Percentiles rank a stretch among this genome's conserved stretches.
phyloP scores from a whole-genome alignment of 2,113 vertebrate genomes.

The Hiodon tergisus region DNA sequence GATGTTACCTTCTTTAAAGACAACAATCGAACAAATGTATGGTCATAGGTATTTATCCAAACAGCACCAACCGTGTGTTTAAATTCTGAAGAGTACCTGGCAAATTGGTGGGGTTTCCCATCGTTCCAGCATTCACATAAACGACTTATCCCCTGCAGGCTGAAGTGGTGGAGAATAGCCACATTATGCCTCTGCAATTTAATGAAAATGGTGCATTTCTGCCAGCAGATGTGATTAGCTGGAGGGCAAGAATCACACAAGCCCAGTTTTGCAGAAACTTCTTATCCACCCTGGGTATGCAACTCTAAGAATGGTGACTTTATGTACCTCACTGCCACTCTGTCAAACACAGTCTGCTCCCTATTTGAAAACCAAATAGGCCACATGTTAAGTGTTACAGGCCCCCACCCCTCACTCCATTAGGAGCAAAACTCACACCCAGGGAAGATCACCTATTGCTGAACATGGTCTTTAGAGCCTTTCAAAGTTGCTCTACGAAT shows the following conservation, averaged over 20 bases:
- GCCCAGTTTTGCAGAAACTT: background rate
- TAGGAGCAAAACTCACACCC: background rate
- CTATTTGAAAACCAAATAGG: conserved; percentile 13
- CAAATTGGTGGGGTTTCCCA: background rate
- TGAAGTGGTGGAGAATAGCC: conserved; percentile 6
- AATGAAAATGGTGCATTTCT: conserved; percentile 5
- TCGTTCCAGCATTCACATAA: background rate
- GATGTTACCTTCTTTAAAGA: no score
- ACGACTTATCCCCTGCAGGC: conserved; percentile 3
- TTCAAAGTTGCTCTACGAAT: background rate
- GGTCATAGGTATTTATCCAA: background rate
- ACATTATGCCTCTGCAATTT: conserved; percentile 14
- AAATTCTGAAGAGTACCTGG: background rate
- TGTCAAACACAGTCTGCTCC: background rate
- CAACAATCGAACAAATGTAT: background rate
- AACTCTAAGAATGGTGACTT: conserved; percentile 17
- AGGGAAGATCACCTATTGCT: background rate
- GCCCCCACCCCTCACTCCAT: background rate
- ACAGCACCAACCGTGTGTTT: background rate
- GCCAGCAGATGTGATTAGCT: conserved; percentile 20
- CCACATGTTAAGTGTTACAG: background rate
- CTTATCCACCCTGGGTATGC: conserved; percentile 2
- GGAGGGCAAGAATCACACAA: conserved; percentile 11
- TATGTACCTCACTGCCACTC: conserved; percentile 14
- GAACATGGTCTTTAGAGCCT: background rate